phyloP scores from a whole-genome alignment of 2,888 invertebrate genomes.

The Acanthosepion esculentum region DNA sequence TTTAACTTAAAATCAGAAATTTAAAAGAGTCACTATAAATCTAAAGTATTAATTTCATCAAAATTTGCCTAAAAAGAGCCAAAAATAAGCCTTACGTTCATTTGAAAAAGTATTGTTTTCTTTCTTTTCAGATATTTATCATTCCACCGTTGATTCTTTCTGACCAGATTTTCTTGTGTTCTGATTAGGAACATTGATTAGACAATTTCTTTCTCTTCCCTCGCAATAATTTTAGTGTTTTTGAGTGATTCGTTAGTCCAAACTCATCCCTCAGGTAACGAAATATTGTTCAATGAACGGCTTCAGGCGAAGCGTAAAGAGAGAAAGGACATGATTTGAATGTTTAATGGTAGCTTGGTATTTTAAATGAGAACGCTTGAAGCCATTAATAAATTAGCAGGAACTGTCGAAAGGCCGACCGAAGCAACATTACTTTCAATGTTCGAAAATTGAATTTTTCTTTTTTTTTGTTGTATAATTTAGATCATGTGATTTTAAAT shows the following conservation, averaged over 20 bases:
- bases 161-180: neutral
- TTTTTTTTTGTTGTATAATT: neutral
- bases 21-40: too few relatives aligned
- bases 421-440: neutral
- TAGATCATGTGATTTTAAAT: neutral
- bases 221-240: neutral
- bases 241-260: conserved; percentile 9
- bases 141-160: neutral
- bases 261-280: neutral
- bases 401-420: neutral
- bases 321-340: neutral
- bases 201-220: neutral
- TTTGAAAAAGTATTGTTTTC: neutral
- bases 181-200: conserved; percentile 7
- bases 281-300: neutral
- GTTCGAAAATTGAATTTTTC: too few relatives aligned
- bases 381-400: neutral
- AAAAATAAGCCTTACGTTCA: too few relatives aligned
- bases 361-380: neutral
- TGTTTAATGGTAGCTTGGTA: neutral
- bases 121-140: neutral
- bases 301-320: neutral
- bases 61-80: too few relatives aligned
- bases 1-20: too few relatives aligned
- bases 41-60: too few relatives aligned